Evolutionary conservation across 1,140 invertebrate genomes (phyloP).

Genomic region (Rhopalosiphum padi): DNA sequence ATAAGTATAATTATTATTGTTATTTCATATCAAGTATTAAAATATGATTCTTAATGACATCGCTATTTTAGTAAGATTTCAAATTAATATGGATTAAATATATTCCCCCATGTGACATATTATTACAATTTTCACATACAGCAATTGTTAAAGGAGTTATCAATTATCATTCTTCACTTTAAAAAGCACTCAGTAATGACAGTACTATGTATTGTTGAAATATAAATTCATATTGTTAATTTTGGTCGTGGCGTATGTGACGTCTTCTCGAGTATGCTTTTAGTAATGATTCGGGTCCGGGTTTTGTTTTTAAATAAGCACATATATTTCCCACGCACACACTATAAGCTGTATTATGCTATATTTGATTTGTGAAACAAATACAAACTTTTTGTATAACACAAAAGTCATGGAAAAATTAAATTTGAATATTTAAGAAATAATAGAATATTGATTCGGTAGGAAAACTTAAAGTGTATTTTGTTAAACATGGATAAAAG

Average conservation of each 20-base stretch:
- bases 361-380: background rate
- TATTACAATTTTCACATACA: background rate
- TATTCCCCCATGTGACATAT: background rate
- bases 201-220: background rate
- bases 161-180: background rate
- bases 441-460: background rate
- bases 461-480: background rate
- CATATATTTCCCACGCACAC: background rate
- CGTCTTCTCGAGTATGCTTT: background rate
- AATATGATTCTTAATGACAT: background rate
- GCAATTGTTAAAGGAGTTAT: background rate
- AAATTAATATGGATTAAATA: constrained; percentile 10
- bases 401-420: background rate
- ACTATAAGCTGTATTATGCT: background rate
- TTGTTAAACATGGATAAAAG: background rate
- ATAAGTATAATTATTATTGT: background rate
- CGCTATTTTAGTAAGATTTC: background rate
- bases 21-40: background rate
- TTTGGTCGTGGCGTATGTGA: background rate
- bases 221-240: constrained; percentile 11
- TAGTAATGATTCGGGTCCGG: background rate
- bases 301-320: constrained; percentile 10
- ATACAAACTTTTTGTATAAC: background rate
- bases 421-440: background rate
- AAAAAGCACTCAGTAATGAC: constrained; percentile 8